Conservation (phyloP, 1,140 invertebrate genomes). For the Pogonognathellus flavescens region DNA sequence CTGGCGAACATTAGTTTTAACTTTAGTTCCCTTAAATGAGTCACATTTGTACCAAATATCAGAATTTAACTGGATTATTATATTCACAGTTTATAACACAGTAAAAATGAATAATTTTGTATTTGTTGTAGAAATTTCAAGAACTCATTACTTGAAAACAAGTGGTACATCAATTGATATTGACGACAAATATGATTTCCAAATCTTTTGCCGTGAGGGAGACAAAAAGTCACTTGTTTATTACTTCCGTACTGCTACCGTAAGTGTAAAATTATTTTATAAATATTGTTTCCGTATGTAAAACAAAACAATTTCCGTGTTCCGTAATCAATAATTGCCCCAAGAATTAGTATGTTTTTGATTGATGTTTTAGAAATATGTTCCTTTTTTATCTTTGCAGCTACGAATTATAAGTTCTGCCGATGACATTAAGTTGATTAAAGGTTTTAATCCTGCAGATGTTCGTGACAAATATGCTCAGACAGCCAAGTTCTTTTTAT, state of each 20-base stretch:
- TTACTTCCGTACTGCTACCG: constrained; percentile 64
- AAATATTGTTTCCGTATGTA: not conserved
- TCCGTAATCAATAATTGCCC: no score
- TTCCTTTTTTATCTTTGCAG: constrained; percentile 54
- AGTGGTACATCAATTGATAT: constrained; percentile 5
- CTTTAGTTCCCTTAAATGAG: no score
- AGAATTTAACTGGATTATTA: no score
- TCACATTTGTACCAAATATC: no score
- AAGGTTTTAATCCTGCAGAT: constrained; percentile 52
- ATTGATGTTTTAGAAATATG: not conserved
- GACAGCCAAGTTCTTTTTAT: constrained; percentile 58
- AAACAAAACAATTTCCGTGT: no score
- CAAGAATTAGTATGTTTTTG: not conserved
- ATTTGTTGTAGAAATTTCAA: not conserved
- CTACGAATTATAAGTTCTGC: constrained; percentile 62
- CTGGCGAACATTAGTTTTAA: no score
- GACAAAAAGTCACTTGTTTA: constrained; percentile 59
- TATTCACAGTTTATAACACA: no score
- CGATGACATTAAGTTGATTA: constrained; percentile 65
- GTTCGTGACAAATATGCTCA: constrained; percentile 57
- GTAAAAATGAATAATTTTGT: not conserved
- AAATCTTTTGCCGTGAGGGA: constrained; percentile 62
- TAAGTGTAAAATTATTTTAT: constrained; percentile 47
- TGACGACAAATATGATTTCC: constrained; percentile 4
- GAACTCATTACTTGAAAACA: not conserved